phyloP scores from a whole-genome alignment of 1,140 invertebrate species.

The Drosophila albomicans region DNA sequence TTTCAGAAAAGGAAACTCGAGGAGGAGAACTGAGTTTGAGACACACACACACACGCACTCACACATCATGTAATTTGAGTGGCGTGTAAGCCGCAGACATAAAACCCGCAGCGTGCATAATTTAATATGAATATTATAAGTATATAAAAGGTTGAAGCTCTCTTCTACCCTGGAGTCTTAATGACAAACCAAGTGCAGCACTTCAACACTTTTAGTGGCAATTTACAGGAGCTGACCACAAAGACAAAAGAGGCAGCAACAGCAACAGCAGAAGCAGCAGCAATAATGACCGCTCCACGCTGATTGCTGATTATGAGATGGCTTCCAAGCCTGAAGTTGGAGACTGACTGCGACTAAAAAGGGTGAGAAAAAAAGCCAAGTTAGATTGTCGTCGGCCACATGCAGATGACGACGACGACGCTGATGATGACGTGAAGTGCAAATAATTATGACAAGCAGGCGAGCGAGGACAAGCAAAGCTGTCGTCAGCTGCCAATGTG shows the following conservation, averaged over 20 bases:
- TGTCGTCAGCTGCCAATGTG: no score
- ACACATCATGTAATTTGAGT: slow-evolving; percentile 70
- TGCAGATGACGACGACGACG: slow-evolving; percentile 46
- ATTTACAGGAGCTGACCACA: slow-evolving; percentile 82
- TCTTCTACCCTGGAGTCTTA: slow-evolving; percentile 39
- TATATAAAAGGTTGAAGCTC: slow-evolving; percentile 36
- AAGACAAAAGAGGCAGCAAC: slow-evolving; percentile 36
- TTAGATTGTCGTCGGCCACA: slow-evolving; percentile 48
- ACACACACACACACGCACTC: not conserved
- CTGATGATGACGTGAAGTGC: slow-evolving; percentile 67
- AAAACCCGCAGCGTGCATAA: slow-evolving; percentile 70
- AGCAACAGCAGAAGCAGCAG: slow-evolving; percentile 38
- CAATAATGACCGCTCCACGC: slow-evolving; percentile 69
- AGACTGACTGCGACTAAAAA: slow-evolving; percentile 14
- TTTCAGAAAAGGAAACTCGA: slow-evolving; percentile 18
- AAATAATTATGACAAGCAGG: slow-evolving; percentile 77
- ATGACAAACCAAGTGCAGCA: slow-evolving; percentile 75
- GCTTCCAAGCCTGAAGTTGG: not conserved
- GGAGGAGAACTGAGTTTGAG: not conserved
- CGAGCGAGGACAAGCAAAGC: slow-evolving; percentile 23
- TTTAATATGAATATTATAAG: slow-evolving; percentile 81
- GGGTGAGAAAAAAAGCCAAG: slow-evolving; percentile 38
- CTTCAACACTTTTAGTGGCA: slow-evolving; percentile 82
- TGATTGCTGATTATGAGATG: slow-evolving; percentile 67
- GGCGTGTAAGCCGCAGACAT: slow-evolving; percentile 74